phyloP scores from a whole-genome alignment of 2,888 invertebrate species.

The Drosophila pseudotakahashii region DNA sequence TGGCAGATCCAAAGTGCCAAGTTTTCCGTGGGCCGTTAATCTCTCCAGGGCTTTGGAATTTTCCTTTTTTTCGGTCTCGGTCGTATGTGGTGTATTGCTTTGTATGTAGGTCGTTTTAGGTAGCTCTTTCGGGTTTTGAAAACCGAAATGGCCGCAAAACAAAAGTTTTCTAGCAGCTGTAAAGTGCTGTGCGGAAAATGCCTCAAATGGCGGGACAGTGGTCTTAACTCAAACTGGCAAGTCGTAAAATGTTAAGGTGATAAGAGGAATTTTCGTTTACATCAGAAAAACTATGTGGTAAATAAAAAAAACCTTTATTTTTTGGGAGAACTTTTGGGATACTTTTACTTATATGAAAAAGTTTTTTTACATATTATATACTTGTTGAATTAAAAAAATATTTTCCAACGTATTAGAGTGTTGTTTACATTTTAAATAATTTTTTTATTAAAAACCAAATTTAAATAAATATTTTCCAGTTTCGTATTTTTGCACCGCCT shows the following conservation, averaged over 20 bases:
- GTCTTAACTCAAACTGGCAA: neutral
- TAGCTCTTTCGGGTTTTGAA: slow-evolving; percentile 55
- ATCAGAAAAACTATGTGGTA: no score
- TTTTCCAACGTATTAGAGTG: neutral
- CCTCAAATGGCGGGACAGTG: slow-evolving; percentile 6
- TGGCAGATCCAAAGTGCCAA: slow-evolving; percentile 23
- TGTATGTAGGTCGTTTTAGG: slow-evolving; percentile 43
- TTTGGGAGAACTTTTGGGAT: no score
- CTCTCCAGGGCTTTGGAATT: slow-evolving; percentile 39
- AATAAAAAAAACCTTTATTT: no score
- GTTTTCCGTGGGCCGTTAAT: slow-evolving; percentile 45
- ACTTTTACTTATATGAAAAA: no score
- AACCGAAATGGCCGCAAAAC: slow-evolving; percentile 11
- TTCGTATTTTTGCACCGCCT: neutral
- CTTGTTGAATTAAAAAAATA: no score
- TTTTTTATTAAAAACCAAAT: neutral
- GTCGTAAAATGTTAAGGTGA: neutral
- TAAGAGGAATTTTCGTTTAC: neutral
- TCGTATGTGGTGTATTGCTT: slow-evolving; percentile 5
- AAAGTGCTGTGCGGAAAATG: slow-evolving; percentile 27
- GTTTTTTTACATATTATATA: no score
- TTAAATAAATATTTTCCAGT: no score
- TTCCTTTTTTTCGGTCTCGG: slow-evolving; percentile 1
- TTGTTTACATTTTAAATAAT: neutral
- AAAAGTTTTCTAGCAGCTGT: slow-evolving; percentile 36